phyloP scores from a whole-genome alignment of 2,888 invertebrate genomes.

The Tanypteryx hageni region DNA sequence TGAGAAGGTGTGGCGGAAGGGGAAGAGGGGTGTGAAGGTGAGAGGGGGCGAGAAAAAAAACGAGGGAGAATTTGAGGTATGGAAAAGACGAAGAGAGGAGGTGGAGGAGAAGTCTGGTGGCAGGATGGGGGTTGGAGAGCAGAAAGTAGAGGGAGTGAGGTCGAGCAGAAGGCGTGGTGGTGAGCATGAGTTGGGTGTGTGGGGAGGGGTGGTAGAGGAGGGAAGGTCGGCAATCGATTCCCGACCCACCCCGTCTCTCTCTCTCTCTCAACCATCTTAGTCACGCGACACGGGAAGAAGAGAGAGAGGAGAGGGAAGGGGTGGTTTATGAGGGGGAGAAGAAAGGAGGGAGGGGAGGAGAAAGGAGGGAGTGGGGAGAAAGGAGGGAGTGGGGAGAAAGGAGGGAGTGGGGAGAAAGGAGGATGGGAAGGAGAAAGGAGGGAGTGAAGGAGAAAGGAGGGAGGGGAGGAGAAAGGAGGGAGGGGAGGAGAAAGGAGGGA shows the following conservation, averaged over 20 bases:
- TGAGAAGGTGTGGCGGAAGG: neutral
- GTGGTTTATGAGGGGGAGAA: too few relatives aligned
- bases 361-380: neutral
- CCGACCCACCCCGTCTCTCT: neutral
- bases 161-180: neutral
- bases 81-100: neutral
- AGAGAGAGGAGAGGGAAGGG: neutral
- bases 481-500: neutral
- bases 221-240: constrained; percentile 24
- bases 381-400: neutral
- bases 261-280: neutral
- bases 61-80: neutral
- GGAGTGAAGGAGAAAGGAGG: neutral
- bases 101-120: neutral
- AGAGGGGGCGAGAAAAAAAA: neutral
- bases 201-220: neutral
- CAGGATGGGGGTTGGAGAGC: neutral
- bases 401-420: neutral
- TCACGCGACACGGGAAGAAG: constrained; percentile 4
- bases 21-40: neutral
- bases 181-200: neutral
- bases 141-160: neutral
- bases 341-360: neutral
- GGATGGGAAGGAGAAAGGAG: neutral
- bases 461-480: neutral